Percentiles rank a stretch among this genome's conserved stretches.
phyloP scores from a whole-genome alignment of 2,113 vertebrate genomes.

The Chaenogobius annularis region DNA sequence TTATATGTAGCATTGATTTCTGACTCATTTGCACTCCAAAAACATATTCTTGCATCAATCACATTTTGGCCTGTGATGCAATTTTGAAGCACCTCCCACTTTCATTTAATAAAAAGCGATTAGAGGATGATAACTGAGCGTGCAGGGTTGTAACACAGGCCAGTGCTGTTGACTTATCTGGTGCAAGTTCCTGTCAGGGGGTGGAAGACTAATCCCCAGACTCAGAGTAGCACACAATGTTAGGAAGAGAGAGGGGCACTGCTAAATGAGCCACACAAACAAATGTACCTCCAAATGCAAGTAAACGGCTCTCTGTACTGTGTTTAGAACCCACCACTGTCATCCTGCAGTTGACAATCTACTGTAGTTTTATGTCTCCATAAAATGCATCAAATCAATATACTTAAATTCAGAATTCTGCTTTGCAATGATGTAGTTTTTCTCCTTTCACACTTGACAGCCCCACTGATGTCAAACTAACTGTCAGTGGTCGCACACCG shows the following conservation, averaged over 20 bases:
- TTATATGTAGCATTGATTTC: conserved; percentile 44
- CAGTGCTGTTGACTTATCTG: conserved; percentile 27
- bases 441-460: conserved; percentile 22
- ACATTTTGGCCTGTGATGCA: conserved; percentile 28
- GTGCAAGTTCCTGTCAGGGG: conserved; percentile 28
- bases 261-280: conserved; percentile 43
- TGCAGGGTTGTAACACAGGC: conserved; percentile 29
- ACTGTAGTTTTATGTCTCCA: neutral
- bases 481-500: conserved; percentile 20
- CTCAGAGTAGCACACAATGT: conserved; percentile 41
- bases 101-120: conserved; percentile 50
- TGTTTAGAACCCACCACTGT: neutral
- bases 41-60: conserved; percentile 18
- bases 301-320: too few relatives aligned
- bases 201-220: conserved; percentile 8
- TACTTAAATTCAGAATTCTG: neutral
- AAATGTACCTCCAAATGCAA: conserved; percentile 40
- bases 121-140: conserved; percentile 39
- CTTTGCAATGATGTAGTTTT: neutral
- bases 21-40: conserved; percentile 14
- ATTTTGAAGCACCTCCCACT: conserved; percentile 18
- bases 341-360: neutral
- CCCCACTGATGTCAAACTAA: conserved; percentile 36
- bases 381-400: neutral
- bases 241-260: conserved; percentile 36